These are phyloP conservation scores for Sarotherodon lohbergeri DNA, from an alignment of 2,113 vertebrate genomes.

Conservation along the genomic window DNA sequence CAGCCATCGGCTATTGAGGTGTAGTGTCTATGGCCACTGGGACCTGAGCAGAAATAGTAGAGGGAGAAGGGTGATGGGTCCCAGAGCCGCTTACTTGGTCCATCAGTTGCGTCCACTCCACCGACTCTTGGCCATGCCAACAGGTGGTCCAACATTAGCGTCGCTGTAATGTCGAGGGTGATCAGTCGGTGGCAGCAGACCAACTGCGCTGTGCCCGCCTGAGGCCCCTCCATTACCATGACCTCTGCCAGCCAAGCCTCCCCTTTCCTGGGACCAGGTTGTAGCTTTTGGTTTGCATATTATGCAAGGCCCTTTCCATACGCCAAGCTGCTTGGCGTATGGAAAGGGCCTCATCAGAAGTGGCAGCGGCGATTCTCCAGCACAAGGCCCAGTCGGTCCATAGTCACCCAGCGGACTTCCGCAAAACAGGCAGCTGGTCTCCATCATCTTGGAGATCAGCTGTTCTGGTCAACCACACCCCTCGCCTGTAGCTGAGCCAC, in stretches of 20 bases:
- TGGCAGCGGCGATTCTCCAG: not conserved
- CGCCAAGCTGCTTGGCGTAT: not conserved
- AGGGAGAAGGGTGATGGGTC: not conserved
- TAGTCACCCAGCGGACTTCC: fast-evolving
- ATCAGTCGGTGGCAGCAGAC: not conserved
- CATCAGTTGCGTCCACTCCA: not conserved
- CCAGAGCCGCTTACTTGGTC: not conserved
- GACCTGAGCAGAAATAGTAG: not conserved
- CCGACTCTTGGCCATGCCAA: fast-evolving
- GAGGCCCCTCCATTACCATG: not conserved
- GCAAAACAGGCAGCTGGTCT: not conserved
- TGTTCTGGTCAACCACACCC: not conserved
- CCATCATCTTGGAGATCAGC: not conserved
- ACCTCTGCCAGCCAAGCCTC: not conserved
- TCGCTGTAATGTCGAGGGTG: not conserved
- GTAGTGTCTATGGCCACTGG: not conserved
- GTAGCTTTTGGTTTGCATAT: not conserved
- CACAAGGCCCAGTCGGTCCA: not conserved
- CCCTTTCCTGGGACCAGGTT: not conserved
- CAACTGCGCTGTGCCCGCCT: not conserved
- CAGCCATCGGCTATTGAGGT: not conserved
- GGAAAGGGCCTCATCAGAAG: not conserved
- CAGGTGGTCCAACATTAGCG: not conserved
- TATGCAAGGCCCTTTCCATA: not conserved
- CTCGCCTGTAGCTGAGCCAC: not conserved